A percentile compares a stretch with the other conserved stretches of the same genome.
Conservation (phyloP, 2,113 vertebrate species). For the Thamnophis sirtalis region DNA sequence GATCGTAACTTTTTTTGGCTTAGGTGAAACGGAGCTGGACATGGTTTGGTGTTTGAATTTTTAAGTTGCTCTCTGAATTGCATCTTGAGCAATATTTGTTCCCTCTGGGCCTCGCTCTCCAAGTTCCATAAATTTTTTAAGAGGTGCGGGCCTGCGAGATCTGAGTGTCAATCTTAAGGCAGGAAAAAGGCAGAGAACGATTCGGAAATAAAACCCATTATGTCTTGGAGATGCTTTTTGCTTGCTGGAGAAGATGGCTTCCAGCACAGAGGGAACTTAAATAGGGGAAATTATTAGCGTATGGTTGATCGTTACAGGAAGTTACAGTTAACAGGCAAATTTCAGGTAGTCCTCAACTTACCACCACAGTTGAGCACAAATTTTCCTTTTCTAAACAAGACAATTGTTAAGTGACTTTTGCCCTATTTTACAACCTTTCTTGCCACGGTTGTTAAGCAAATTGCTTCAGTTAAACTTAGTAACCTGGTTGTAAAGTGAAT, state of each 20-base stretch:
- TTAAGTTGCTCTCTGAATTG: background rate
- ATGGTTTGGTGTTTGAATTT: background rate
- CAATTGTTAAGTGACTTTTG: background rate
- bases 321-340: background rate
- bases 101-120: fast-evolving
- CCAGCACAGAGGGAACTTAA: background rate
- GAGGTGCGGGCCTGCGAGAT: fast-evolving
- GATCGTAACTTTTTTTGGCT: fast-evolving
- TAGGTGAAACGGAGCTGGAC: fast-evolving
- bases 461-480: background rate
- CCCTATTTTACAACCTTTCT: background rate
- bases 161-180: background rate
- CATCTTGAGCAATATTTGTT: fast-evolving
- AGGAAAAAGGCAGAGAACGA: background rate
- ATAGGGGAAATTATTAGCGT: background rate
- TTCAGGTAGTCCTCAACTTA: background rate
- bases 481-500: background rate
- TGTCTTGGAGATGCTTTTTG: fast-evolving
- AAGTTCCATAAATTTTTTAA: fast-evolving
- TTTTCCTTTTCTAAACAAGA: background rate
- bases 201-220: fast-evolving
- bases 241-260: background rate
- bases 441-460: background rate
- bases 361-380: background rate
- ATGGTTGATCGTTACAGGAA: background rate